Evolutionary conservation across 2,113 vertebrate species (phyloP).

Genomic region (Hyperopisus bebe): DNA sequence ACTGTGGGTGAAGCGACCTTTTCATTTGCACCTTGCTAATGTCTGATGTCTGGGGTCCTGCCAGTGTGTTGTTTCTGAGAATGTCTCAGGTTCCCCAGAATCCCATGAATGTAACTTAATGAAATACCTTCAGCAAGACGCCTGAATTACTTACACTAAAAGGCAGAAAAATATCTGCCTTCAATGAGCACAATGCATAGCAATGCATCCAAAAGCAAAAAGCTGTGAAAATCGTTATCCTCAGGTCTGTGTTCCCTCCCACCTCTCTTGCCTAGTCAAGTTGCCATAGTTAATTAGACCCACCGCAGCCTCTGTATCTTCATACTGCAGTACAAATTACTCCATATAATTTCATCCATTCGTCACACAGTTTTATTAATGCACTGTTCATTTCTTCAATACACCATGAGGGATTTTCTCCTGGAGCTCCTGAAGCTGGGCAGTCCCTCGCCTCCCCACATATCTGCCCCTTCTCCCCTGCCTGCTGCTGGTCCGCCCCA

Average conservation of each 20-base stretch:
- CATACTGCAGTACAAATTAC: neutral
- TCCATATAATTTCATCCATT: neutral
- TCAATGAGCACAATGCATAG: neutral
- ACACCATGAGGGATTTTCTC: neutral
- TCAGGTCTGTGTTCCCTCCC: neutral
- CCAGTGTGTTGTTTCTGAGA: neutral
- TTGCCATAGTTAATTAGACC: neutral
- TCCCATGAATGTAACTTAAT: neutral
- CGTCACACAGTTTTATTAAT: neutral
- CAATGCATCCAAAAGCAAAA: neutral
- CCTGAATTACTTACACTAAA: neutral
- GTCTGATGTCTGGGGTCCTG: neutral
- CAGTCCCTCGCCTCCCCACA: no score
- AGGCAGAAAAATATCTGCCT: neutral
- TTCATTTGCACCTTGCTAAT: neutral
- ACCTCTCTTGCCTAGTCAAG: neutral
- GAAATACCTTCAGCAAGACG: neutral
- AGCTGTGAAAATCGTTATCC: neutral
- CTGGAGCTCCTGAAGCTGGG: neutral
- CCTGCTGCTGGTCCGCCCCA: no score
- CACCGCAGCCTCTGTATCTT: neutral
- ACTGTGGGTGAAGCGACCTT: neutral
- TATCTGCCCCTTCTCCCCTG: no score
- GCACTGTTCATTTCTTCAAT: neutral
- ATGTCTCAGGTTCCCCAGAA: neutral